Percentiles rank a stretch among this genome's conserved stretches.
Evolutionary conservation across 2,888 invertebrate species (phyloP).

Genomic region (Leptinotarsa peninsularis): DNA sequence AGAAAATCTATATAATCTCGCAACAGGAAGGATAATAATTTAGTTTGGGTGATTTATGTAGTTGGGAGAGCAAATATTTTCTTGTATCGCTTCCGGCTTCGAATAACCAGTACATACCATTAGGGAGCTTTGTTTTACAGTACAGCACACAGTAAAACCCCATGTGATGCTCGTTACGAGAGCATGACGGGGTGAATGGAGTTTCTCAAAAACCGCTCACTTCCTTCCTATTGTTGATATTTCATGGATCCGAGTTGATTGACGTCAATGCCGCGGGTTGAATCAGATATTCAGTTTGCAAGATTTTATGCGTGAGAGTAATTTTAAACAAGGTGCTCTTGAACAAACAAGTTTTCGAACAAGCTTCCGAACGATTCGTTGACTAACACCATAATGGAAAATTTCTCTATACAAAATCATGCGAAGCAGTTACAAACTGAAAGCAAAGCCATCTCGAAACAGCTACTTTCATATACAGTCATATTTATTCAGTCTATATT

Average conservation of each 20-base stretch:
- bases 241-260: not conserved
- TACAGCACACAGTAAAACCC: not conserved
- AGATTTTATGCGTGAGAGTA: too few species aligned
- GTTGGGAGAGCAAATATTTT: not conserved
- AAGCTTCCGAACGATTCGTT: too few species aligned
- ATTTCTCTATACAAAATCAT: too few species aligned
- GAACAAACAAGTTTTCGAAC: too few species aligned
- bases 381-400: too few species aligned
- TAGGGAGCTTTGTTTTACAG: conserved; percentile 2
- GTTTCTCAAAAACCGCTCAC: conserved; percentile 4
- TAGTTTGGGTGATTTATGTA: conserved; percentile 18
- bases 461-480: too few species aligned
- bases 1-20: conserved; percentile 22
- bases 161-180: not conserved
- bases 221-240: conserved; percentile 8
- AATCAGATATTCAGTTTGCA: not conserved
- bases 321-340: too few species aligned
- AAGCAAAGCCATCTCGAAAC: too few species aligned
- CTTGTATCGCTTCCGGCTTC: conserved; percentile 6
- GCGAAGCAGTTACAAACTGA: too few species aligned
- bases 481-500: too few species aligned
- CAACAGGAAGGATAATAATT: conserved; percentile 22
- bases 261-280: not conserved
- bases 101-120: conserved; percentile 3
- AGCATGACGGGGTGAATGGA: not conserved